A percentile compares a stretch with the other conserved stretches of the same genome.
Conservation (phyloP, 2,113 vertebrate genomes). For the Synchiropus splendidus region DNA sequence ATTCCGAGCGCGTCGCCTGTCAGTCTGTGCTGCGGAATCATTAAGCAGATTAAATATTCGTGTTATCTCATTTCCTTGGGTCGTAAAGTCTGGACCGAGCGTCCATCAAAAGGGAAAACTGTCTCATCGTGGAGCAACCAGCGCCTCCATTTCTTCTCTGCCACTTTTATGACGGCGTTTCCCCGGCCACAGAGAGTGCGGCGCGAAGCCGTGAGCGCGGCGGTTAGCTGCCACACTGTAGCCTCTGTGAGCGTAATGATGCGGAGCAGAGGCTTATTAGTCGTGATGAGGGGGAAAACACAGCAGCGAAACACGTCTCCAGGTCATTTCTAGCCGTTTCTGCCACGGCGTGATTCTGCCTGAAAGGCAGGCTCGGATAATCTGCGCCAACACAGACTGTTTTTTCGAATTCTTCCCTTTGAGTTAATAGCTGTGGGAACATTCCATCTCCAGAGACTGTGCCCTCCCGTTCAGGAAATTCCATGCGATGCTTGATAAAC, state of each 20-base stretch:
- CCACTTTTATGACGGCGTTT: conserved; percentile 6
- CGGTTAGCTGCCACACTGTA: no score
- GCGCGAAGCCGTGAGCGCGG: no score
- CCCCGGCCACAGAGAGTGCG: no score
- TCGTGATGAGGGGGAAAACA: no score
- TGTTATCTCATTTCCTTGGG: conserved; percentile 55
- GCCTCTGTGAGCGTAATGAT: no score
- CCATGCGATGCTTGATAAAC: not conserved
- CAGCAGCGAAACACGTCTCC: no score
- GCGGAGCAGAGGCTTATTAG: no score
- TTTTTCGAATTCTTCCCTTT: not conserved
- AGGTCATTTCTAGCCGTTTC: no score
- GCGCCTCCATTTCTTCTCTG: no score
- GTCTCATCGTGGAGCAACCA: conserved; percentile 37
- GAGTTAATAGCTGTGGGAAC: conserved; percentile 33
- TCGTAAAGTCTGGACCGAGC: conserved; percentile 33
- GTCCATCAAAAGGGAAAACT: conserved; percentile 31
- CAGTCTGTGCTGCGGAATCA: conserved; percentile 31
- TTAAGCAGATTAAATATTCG: conserved; percentile 57
- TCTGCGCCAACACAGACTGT: conserved; percentile 17
- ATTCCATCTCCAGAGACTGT: conserved; percentile 23
- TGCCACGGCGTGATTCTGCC: no score
- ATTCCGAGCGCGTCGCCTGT: conserved; percentile 18
- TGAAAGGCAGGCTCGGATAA: conserved; percentile 14
- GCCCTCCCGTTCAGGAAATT: conserved; percentile 3